Evolutionary conservation across 2,113 vertebrate species (phyloP).

Genomic region (Melanerpes formicivorus): DNA sequence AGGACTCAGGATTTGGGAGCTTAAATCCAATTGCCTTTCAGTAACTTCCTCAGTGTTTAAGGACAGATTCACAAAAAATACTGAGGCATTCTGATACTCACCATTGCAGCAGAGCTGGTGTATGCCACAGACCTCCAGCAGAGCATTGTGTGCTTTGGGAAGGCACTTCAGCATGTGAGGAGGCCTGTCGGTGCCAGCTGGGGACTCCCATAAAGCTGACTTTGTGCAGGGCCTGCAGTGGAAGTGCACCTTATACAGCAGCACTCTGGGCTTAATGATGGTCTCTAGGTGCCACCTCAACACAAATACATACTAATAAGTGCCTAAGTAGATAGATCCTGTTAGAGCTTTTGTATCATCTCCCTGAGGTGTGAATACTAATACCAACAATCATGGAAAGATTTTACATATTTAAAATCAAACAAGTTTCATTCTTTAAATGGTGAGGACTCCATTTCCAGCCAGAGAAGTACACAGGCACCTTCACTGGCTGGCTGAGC

Average conservation of each 20-base stretch:
- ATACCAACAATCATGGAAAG: not conserved
- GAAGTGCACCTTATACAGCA: not conserved
- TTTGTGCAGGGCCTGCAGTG: not conserved
- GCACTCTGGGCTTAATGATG: not conserved
- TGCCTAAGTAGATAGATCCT: not conserved
- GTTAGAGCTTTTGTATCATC: not conserved
- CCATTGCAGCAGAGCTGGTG: not conserved
- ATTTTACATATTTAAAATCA: conserved; percentile 24
- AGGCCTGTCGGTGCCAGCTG: not conserved
- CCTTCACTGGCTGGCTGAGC: not conserved
- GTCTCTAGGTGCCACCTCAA: not conserved
- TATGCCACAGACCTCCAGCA: not conserved
- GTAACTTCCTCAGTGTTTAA: conserved; percentile 31
- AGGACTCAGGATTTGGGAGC: conserved; percentile 8
- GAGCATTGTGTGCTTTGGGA: not conserved
- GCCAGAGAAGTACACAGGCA: not conserved
- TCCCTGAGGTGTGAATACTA: conserved; percentile 9
- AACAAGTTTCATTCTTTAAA: not conserved
- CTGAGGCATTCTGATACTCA: not conserved
- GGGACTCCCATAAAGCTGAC: not conserved
- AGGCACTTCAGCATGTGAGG: not conserved
- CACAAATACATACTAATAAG: not conserved
- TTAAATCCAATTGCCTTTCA: conserved; percentile 39
- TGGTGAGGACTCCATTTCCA: not conserved
- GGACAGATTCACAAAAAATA: not conserved